Evolutionary conservation across 2,888 invertebrate genomes (phyloP), one percentile per base, ranked within the genome.

Genomic region (Apamea sordens): DNA sequence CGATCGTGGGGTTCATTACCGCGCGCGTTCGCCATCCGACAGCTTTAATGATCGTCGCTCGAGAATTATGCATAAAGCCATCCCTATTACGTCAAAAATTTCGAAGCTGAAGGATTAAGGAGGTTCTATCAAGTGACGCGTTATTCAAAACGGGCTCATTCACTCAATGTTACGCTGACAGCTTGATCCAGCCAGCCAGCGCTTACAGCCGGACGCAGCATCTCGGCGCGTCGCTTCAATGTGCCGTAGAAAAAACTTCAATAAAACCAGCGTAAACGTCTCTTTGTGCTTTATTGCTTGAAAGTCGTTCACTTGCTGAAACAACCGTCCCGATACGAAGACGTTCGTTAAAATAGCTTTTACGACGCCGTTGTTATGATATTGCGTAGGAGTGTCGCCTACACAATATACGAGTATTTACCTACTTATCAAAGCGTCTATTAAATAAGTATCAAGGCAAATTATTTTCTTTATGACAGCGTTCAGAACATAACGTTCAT

Each of bases 271-370:
- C 91, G 89, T 92, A 92, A 94, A 92, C 90, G 92, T 92, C 92
- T 92, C 92, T 90, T 87, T 89, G 92, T 93, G 94, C 93, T 95
- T 95, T 95, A 95, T 95, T 93, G 93, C 93, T 92, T 89, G 95
- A 94, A 95, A 95, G 93, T 91, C 93, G 92, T 94, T 94, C 92
- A 87, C 88, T 92, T 88, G 89, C 89, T 91, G 89, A 89, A 92
- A 92, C 90, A 92, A 90, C 91, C 91, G 90, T 90, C 89, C 90
- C 90, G 86, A 89, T 90, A 89, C 90, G 91, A 92, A 90, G 91
- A 92, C 90, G 92, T 93, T 89, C 91, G 89, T 92, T 91, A 92
- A 92, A 93, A 93, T 92, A 90, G 88, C 90, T 92, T 93, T 93
- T 94, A 93, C 90, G 91, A 91, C 69, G 82, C 78, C 65, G 56